Conservation (phyloP, 2,113 vertebrate species). For the Sterna hirundo region DNA sequence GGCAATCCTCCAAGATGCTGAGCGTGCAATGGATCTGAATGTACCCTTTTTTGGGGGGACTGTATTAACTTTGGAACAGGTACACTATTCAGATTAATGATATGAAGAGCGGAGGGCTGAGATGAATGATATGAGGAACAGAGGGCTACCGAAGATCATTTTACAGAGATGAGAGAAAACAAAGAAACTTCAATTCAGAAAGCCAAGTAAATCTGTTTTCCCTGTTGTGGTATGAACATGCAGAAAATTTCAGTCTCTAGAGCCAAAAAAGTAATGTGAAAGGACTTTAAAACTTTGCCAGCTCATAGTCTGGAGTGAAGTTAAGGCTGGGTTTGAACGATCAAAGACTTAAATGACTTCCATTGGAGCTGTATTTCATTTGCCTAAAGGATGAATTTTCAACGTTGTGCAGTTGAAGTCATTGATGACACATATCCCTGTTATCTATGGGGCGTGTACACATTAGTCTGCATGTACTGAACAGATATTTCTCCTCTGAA, state of each 20-base stretch:
- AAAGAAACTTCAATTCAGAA: background rate
- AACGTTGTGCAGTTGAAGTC: background rate
- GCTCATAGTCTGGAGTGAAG: background rate
- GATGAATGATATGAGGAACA: background rate
- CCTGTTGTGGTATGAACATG: background rate
- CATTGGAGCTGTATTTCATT: background rate
- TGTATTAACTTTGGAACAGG: background rate
- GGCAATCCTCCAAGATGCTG: background rate
- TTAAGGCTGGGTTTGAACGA: background rate
- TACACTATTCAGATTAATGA: background rate
- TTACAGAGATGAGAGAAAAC: background rate
- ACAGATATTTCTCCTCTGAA: background rate
- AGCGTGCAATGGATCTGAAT: background rate
- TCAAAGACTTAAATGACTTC: background rate
- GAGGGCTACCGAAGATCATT: background rate
- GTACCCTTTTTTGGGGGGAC: background rate
- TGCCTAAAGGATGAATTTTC: constrained; percentile 1
- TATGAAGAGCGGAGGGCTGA: background rate
- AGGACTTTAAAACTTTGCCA: background rate
- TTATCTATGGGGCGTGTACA: background rate
- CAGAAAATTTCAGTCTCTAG: background rate
- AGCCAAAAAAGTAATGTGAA: background rate
- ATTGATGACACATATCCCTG: background rate
- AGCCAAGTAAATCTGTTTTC: background rate
- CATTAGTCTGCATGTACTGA: background rate